phyloP scores from a whole-genome alignment of 2,113 vertebrate genomes.

The Aythya baeri region DNA sequence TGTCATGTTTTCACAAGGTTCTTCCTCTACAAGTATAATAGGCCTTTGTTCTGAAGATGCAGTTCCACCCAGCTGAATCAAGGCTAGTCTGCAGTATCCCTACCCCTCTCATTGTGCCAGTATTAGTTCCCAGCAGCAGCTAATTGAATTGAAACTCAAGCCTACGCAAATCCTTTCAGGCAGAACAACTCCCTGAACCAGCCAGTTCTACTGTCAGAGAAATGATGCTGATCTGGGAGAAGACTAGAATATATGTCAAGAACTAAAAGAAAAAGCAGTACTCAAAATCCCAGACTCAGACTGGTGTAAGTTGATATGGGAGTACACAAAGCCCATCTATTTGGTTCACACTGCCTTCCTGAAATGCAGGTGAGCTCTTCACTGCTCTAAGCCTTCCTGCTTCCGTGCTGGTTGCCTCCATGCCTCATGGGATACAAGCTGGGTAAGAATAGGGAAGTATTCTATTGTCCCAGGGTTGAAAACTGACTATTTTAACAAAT shows the following conservation, averaged over 20 bases:
- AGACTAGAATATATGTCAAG: neutral
- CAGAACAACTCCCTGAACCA: neutral
- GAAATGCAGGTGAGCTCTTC: neutral
- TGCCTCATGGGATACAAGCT: neutral
- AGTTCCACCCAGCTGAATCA: neutral
- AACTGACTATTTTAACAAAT: neutral
- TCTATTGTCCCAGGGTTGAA: neutral
- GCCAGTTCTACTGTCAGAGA: neutral
- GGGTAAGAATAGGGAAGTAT: neutral
- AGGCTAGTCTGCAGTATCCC: too few species aligned
- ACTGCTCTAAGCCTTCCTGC: neutral
- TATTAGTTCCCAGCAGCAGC: neutral
- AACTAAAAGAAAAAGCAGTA: neutral
- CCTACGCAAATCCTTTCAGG: neutral
- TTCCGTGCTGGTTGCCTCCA: neutral
- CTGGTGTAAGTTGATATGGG: neutral
- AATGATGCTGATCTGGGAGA: neutral
- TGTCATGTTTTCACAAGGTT: neutral
- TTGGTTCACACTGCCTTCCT: neutral
- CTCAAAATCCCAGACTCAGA: neutral
- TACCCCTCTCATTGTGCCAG: neutral
- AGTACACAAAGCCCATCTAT: neutral
- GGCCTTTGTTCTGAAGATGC: neutral
- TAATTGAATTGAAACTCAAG: neutral
- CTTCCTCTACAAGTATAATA: neutral